Conservation (phyloP, 2,113 vertebrate genomes). For the Blennius ocellaris region DNA sequence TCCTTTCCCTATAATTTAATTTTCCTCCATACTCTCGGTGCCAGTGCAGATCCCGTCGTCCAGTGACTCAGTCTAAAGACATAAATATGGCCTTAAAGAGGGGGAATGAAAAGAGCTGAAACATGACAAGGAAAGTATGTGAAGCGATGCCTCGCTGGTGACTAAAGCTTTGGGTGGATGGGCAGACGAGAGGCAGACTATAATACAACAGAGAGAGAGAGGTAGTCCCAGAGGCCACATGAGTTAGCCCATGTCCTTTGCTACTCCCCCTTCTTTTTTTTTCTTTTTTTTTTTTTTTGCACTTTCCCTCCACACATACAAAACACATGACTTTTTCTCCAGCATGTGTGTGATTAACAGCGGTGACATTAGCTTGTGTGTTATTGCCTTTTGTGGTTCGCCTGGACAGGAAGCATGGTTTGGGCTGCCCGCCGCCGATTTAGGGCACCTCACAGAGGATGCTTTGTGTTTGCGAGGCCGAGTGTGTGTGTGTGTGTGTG, state of each 20-base stretch:
- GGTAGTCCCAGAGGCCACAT: constrained; percentile 67
- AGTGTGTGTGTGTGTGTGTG: constrained; percentile 42
- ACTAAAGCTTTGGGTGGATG: constrained; percentile 70
- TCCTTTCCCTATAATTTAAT: neutral
- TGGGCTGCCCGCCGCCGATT: constrained; percentile 74
- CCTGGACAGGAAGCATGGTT: constrained; percentile 77
- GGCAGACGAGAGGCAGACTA: too few species aligned
- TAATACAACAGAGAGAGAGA: constrained; percentile 18
- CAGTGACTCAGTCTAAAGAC: constrained; percentile 73
- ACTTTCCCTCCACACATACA: constrained; percentile 1
- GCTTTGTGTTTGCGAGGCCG: constrained; percentile 78
- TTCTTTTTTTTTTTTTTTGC: neutral
- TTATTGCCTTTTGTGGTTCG: constrained; percentile 80
- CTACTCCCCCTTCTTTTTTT: constrained; percentile 28
- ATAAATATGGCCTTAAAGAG: constrained; percentile 55
- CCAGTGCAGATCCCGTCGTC: constrained; percentile 58
- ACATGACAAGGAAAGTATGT: constrained; percentile 73
- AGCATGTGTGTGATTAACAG: constrained; percentile 67
- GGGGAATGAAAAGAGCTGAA: constrained; percentile 33
- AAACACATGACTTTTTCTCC: constrained; percentile 55
- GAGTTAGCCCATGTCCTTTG: constrained; percentile 57
- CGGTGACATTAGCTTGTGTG: constrained; percentile 69
- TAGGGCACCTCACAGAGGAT: constrained; percentile 82
- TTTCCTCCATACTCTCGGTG: constrained; percentile 18
- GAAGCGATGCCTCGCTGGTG: constrained; percentile 70